Percentiles rank a stretch among this genome's conserved stretches.
These are phyloP conservation scores for Pyrrhopygopsis socrates DNA, from an alignment of 2,888 invertebrate genomes.

Conservation along the genomic window DNA sequence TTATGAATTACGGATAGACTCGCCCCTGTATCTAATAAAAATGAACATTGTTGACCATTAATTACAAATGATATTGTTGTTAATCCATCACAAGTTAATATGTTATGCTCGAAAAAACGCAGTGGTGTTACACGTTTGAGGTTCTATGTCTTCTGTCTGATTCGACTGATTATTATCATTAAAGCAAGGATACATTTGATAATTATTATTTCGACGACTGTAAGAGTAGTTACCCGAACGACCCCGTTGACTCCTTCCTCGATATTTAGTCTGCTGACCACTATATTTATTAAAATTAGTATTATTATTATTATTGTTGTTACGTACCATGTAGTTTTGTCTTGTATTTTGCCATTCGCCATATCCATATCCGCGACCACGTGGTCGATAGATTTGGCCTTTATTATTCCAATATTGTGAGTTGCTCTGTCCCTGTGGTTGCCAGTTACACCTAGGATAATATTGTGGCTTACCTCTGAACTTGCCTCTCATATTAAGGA, in stretches of 20 bases:
- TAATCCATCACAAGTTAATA: slow-evolving; percentile 15
- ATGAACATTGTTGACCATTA: slow-evolving; percentile 11
- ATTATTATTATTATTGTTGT: background rate
- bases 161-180: background rate
- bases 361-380: background rate
- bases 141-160: background rate
- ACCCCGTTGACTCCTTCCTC: background rate
- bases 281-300: background rate
- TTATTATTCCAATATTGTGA: background rate
- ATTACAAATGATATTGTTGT: background rate
- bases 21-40: slow-evolving; percentile 15
- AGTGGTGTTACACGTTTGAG: too few species aligned
- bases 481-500: slow-evolving; percentile 9
- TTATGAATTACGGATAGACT: slow-evolving; percentile 10
- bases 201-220: background rate
- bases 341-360: background rate
- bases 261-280: background rate
- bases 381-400: background rate
- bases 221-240: background rate
- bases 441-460: background rate
- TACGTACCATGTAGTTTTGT: background rate
- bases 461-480: background rate
- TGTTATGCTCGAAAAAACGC: slow-evolving; percentile 5
- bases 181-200: background rate
- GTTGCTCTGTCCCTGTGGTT: background rate